Percentiles rank a stretch among this genome's conserved stretches.
Evolutionary conservation across 2,113 vertebrate species (phyloP).

Genomic region (Pseudopipra pipra): DNA sequence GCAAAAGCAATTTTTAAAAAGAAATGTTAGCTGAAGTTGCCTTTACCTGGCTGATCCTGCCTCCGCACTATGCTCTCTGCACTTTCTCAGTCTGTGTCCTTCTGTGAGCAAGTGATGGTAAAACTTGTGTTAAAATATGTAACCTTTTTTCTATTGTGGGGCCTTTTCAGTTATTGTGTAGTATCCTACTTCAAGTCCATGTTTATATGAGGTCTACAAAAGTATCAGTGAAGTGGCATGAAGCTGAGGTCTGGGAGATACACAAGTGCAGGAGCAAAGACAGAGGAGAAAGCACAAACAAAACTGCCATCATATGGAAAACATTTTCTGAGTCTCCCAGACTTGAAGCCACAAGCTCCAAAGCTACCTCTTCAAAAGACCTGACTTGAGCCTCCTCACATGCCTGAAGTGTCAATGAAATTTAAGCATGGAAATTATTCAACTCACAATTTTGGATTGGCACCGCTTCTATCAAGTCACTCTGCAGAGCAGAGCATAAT

Average conservation of each 20-base stretch:
- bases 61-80: background rate
- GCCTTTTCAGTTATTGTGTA: background rate
- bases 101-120: background rate
- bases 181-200: background rate
- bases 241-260: background rate
- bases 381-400: accelerated
- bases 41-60: background rate
- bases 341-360: background rate
- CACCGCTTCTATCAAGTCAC: background rate
- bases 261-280: background rate
- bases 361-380: background rate
- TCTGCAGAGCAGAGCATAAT: background rate
- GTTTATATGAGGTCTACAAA: background rate
- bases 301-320: background rate
- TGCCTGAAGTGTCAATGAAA: background rate
- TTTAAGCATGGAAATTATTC: background rate
- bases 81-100: background rate
- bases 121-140: background rate
- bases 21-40: background rate
- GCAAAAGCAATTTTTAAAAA: background rate
- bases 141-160: background rate
- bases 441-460: background rate
- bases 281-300: background rate
- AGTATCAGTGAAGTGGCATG: accelerated
- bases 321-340: background rate